Evolutionary conservation across 2,888 invertebrate genomes (phyloP).

Genomic region (Cataglyphis albicans): DNA sequence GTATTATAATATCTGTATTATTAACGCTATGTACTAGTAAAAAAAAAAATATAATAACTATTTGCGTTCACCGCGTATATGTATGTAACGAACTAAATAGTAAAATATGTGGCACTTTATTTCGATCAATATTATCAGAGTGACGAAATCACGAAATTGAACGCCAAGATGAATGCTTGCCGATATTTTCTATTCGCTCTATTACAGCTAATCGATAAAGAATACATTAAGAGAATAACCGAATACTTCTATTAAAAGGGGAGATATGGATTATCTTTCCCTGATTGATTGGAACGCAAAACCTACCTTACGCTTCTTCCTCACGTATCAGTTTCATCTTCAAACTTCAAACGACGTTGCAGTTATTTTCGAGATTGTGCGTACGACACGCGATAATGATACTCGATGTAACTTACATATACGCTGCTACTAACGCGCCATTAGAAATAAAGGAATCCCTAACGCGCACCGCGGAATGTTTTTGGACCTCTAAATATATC

Average conservation of each 20-base stretch:
- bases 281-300: slow-evolving; percentile 8
- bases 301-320: slow-evolving; percentile 28
- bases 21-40: slow-evolving; percentile 9
- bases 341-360: not conserved
- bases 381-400: not conserved
- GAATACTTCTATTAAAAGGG: not conserved
- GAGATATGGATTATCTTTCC: not conserved
- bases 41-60: slow-evolving; percentile 29
- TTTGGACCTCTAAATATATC: slow-evolving; percentile 46
- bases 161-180: not conserved
- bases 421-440: not conserved
- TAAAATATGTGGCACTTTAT: slow-evolving; percentile 1
- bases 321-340: not conserved
- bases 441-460: slow-evolving; percentile 47
- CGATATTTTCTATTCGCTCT: not conserved
- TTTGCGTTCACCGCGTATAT: not conserved
- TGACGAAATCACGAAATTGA: not conserved
- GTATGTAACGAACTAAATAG: not conserved
- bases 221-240: not conserved
- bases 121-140: not conserved
- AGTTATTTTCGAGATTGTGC: not conserved
- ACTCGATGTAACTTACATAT: slow-evolving; percentile 4
- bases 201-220: slow-evolving; percentile 2
- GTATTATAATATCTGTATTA: slow-evolving; percentile 27
- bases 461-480: slow-evolving; percentile 35